A percentile compares a stretch with the other conserved stretches of the same genome.
Conservation (phyloP, 2,113 vertebrate species). For the Mohoua ochrocephala region DNA sequence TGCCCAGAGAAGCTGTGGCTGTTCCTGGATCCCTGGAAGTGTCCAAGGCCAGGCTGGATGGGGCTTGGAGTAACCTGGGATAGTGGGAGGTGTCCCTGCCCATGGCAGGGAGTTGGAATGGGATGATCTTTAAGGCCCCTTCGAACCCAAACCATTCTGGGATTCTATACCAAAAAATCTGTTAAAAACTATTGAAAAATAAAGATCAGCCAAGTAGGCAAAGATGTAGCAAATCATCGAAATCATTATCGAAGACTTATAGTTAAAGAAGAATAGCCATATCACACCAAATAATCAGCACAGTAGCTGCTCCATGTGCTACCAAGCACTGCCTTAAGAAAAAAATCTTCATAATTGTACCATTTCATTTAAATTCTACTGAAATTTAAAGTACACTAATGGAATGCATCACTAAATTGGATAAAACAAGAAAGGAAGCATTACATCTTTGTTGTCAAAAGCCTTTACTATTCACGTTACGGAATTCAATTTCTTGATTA, state of each 20-base stretch:
- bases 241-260: neutral
- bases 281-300: neutral
- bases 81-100: neutral
- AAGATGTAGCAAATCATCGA: neutral
- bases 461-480: neutral
- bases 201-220: neutral
- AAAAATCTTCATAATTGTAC: neutral
- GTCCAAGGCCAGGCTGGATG: rapidly evolving
- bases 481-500: neutral
- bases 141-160: neutral
- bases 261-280: neutral
- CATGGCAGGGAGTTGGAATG: neutral
- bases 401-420: neutral
- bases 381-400: neutral
- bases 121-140: neutral
- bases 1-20: neutral
- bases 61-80: rapidly evolving
- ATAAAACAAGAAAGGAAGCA: neutral
- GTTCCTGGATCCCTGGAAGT: neutral
- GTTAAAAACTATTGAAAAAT: neutral
- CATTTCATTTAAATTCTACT: neutral
- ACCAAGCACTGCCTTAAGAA: neutral
- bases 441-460: neutral
- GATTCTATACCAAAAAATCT: neutral
- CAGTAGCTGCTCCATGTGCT: neutral